phyloP scores from a whole-genome alignment of 2,797 vertebrate species.

The Thamnophis elegans region DNA sequence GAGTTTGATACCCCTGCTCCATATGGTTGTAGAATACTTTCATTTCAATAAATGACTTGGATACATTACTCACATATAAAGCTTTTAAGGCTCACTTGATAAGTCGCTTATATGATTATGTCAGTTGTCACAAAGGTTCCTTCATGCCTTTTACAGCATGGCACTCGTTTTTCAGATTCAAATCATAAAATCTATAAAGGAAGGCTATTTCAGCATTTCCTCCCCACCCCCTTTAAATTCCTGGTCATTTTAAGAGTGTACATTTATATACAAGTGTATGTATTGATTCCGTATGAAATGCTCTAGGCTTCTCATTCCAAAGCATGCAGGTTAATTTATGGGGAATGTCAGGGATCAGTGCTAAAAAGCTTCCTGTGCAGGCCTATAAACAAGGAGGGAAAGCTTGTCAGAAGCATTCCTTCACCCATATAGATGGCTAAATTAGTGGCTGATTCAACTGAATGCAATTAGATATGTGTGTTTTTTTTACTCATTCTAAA shows the following conservation, averaged over 20 bases:
- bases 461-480: not conserved
- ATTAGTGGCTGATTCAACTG: not conserved
- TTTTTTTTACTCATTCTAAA: not conserved
- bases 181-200: not conserved
- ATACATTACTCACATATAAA: not conserved
- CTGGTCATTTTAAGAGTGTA: not conserved
- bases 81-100: slow-evolving; percentile 12
- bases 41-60: not conserved
- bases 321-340: not conserved
- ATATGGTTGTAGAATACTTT: not conserved
- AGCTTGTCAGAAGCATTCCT: accelerated
- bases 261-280: not conserved
- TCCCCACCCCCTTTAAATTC: not conserved
- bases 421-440: not conserved
- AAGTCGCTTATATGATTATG: slow-evolving; percentile 22
- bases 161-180: not conserved
- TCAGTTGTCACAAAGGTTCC: slow-evolving; percentile 11
- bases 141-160: not conserved
- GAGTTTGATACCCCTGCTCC: not conserved
- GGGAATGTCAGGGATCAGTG: not conserved
- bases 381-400: not conserved
- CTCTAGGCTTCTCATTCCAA: not conserved
- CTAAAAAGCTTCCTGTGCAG: not conserved
- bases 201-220: not conserved
- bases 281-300: accelerated